Base-by-base conservation (phyloP, 2,888 invertebrate genomes). In the Ennomos fuscantarius region DNA sequence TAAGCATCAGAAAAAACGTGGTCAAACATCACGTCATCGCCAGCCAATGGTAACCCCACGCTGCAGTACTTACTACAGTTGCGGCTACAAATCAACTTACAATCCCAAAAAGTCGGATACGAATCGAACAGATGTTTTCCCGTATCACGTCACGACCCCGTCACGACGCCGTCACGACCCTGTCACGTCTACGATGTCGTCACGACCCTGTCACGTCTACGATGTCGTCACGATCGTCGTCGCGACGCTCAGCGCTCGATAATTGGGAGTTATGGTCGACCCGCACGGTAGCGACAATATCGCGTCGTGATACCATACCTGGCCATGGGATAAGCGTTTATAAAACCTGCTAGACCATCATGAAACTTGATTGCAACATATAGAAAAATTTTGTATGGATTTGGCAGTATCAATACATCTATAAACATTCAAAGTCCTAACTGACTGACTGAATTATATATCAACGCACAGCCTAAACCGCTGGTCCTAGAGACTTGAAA, bases 221-320 rank as follows among this genome's bases (percentile, higher is more conserved):
- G 49, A 41, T 33, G 34, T 12, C 34, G 34, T 41, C 49, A 49
- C 49, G 49, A 48, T 34, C 49, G 36, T 9, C 35, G 35, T 36
- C 42, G 36, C 42, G 47, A 46, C 46, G 46, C 46, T 36, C 8
- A 24, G 13, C 36, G 32, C 13, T 47, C 51, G 55, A 44, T 61
- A 54, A 61, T 61, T 56, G 61, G 49, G 61, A 61, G 61, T 53
- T 56, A 61, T 56, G 36, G 52, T 40, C 12, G 37, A 24, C 36
- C 33, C 35, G 44, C 45, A 53, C 46, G 49, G 61, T 53, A 53
- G 56, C 56, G 40, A 32, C 34, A n/a, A 12, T n/a, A 36, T 42
- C 36, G 46, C 33, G 12, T 41, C 44, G 45, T 24, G 42, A 46
- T 46, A 15, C 40, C 2, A 8, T 13, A 31, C 3, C 9, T 35